A percentile compares a stretch with the other conserved stretches of the same genome.
These are phyloP conservation scores for Spongia lamella DNA, from an alignment of 37 sponge, comb jelly and placozoan species.

Conservation along the genomic window DNA sequence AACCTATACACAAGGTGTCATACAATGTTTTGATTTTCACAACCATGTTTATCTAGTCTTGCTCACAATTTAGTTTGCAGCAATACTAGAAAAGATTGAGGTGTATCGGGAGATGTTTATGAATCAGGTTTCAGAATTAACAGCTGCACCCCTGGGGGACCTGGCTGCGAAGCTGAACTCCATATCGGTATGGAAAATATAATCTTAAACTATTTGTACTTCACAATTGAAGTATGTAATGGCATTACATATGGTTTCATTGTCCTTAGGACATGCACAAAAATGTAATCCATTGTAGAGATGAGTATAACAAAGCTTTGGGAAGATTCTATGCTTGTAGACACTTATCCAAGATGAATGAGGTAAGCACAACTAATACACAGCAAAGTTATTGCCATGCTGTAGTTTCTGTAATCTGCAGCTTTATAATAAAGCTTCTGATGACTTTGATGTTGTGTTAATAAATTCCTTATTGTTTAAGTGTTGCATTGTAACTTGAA, in stretches of 20 bases:
- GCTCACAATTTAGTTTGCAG: conserved; percentile 36
- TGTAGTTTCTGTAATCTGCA: no score
- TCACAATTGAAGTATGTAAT: no score
- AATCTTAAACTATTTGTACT: neutral
- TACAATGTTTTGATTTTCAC: neutral
- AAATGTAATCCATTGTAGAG: conserved; percentile 42
- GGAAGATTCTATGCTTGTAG: conserved; percentile 59
- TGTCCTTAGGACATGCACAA: conserved; percentile 46
- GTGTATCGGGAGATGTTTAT: conserved; percentile 59
- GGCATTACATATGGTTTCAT: neutral
- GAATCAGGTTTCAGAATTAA: conserved; percentile 47
- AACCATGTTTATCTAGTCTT: neutral
- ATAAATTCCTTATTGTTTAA: no score
- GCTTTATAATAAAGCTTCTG: no score
- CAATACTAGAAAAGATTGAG: conserved; percentile 47
- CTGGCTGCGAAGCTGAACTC: conserved; percentile 41
- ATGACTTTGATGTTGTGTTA: no score
- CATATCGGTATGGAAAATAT: conserved; percentile 37
- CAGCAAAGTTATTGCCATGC: no score
- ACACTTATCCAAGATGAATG: conserved; percentile 42
- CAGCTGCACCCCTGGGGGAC: conserved; percentile 39
- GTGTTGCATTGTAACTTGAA: no score
- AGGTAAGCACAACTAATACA: no score
- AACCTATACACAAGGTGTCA: no score
- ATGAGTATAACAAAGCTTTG: conserved; percentile 36